Evolutionary conservation across 2,888 invertebrate species (phyloP).

Genomic region (Dendrolimus pini): DNA sequence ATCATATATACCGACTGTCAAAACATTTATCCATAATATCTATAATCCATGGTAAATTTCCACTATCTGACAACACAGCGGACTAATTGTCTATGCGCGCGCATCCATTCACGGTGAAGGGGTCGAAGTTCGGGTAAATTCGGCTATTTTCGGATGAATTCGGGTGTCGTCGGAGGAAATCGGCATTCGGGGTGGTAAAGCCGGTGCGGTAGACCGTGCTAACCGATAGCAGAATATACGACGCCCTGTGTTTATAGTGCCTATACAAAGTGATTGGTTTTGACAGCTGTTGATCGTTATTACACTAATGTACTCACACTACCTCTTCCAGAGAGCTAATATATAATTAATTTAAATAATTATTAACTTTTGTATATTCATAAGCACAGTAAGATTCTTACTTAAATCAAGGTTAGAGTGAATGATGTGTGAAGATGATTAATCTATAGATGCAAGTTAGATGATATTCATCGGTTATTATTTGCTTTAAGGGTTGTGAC

Average conservation of each 20-base stretch:
- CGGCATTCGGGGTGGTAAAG: background rate
- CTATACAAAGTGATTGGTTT: background rate
- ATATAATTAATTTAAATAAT: no score
- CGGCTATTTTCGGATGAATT: slow-evolving; percentile 29
- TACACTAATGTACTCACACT: background rate
- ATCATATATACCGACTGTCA: background rate
- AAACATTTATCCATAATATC: background rate
- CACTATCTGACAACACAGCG: background rate
- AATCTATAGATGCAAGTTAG: no score
- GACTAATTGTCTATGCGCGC: slow-evolving; percentile 44
- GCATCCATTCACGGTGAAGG: slow-evolving; percentile 50
- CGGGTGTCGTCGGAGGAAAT: slow-evolving; percentile 32
- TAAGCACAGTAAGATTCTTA: no score
- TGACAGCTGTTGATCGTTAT: background rate
- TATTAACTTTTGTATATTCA: no score
- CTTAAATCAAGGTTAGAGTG: no score
- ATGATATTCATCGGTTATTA: no score
- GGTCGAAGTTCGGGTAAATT: slow-evolving; percentile 12
- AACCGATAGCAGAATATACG: background rate
- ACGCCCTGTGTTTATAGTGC: slow-evolving; percentile 6
- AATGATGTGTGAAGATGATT: no score
- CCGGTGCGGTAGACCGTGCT: slow-evolving; percentile 33
- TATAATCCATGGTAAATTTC: background rate
- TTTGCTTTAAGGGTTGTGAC: no score
- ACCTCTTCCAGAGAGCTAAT: no score